Conservation (phyloP, 1,140 invertebrate genomes). For the Bombus fervidus region DNA sequence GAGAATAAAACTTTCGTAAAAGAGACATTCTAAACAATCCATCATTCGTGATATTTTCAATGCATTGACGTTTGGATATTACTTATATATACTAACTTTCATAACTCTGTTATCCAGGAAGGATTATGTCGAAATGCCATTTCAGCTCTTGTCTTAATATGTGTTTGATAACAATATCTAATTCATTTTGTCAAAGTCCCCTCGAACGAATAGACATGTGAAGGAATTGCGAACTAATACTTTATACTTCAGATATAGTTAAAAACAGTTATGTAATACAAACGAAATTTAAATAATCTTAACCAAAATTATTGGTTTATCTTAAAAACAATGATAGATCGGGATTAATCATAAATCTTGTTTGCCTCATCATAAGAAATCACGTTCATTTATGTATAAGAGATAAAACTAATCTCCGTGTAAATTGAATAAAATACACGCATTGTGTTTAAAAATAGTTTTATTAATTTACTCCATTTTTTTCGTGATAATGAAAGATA, state of each 20-base stretch:
- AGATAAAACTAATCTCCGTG: not conserved
- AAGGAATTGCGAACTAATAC: not conserved
- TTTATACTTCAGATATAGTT: not conserved
- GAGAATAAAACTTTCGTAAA: not conserved
- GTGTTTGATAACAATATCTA: not conserved
- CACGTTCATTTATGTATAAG: not conserved
- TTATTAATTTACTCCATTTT: not conserved
- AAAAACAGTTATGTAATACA: not conserved
- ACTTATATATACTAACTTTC: not conserved
- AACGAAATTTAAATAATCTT: constrained; percentile 1
- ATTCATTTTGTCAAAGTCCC: not conserved
- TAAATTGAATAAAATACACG: not conserved
- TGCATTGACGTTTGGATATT: not conserved
- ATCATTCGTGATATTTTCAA: not conserved
- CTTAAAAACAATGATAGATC: not conserved
- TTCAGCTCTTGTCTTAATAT: not conserved
- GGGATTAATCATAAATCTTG: not conserved
- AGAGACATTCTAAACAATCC: not conserved
- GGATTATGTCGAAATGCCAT: not conserved
- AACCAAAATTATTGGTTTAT: not conserved
- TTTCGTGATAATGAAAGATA: not conserved
- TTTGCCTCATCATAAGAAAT: not conserved
- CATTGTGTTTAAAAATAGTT: not conserved
- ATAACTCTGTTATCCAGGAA: not conserved
- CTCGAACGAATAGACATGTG: not conserved